These are phyloP conservation scores for Pseudochaenichthys georgianus DNA, from an alignment of 2,797 vertebrate species.

Conservation along the genomic window DNA sequence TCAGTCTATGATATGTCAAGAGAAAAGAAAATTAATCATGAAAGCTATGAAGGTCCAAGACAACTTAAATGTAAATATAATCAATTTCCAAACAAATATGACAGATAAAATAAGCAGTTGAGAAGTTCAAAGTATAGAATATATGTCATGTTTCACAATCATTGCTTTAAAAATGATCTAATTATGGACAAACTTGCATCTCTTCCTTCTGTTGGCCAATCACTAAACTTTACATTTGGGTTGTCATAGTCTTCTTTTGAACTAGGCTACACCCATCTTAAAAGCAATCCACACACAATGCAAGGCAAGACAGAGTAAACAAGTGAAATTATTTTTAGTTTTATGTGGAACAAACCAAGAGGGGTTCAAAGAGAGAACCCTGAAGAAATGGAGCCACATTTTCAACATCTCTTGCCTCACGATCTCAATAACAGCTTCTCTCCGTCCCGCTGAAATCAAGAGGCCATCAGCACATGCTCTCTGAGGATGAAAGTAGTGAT, in stretches of 20 bases:
- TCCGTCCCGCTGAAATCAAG: neutral
- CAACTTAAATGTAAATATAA: neutral
- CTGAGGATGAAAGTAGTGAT: slow-evolving; percentile 2
- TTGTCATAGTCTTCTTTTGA: neutral
- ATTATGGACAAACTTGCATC: neutral
- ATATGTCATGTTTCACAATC: neutral
- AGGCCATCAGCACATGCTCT: neutral
- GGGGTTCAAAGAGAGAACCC: neutral
- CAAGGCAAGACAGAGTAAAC: neutral
- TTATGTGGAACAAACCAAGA: neutral
- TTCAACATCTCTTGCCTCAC: slow-evolving; percentile 5
- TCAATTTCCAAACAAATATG: neutral
- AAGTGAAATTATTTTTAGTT: neutral
- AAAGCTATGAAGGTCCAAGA: neutral
- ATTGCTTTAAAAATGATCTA: neutral
- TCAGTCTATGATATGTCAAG: neutral
- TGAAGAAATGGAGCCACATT: neutral
- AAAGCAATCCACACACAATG: neutral
- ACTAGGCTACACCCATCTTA: neutral
- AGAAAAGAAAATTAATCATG: neutral
- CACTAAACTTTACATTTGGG: neutral
- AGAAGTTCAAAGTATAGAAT: neutral
- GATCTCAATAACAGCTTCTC: neutral
- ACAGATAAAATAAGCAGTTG: neutral
- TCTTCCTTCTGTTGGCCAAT: neutral